Evolutionary conservation across 2,888 invertebrate genomes (phyloP).

Genomic region (Amphipyra berbera): DNA sequence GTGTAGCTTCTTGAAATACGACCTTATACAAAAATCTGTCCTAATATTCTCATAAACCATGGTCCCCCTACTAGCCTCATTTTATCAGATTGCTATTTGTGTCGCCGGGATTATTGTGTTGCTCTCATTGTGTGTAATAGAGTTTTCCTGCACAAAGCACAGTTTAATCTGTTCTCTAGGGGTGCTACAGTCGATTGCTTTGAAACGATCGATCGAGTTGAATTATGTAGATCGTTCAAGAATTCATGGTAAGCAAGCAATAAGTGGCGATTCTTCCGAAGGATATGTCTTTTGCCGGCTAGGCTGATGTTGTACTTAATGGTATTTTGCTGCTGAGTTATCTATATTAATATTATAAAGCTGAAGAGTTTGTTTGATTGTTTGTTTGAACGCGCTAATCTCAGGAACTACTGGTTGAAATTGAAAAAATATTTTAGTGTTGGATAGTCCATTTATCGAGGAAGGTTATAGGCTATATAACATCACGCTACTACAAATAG

Average conservation of each 20-base stretch:
- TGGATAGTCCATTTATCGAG: too few relatives aligned
- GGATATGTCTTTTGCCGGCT: neutral
- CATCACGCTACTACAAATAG: too few relatives aligned
- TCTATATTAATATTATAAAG: too few relatives aligned
- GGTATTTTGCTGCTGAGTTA: too few relatives aligned
- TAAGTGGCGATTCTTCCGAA: neutral
- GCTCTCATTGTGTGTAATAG: constrained; percentile 50
- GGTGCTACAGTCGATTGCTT: constrained; percentile 13
- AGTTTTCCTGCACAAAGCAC: constrained; percentile 42
- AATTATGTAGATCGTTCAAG: constrained; percentile 14
- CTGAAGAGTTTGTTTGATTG: too few relatives aligned
- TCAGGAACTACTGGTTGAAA: too few relatives aligned
- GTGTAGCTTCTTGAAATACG: too few relatives aligned
- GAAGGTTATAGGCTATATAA: too few relatives aligned
- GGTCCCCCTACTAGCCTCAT: constrained; percentile 45
- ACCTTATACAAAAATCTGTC: neutral
- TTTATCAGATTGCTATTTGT: constrained; percentile 62
- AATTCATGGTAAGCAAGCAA: neutral
- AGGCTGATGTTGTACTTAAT: too few relatives aligned
- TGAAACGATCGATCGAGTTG: constrained; percentile 15
- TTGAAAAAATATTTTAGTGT: too few relatives aligned
- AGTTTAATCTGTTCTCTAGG: constrained; percentile 30
- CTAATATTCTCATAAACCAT: constrained; percentile 15
- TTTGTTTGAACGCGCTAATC: too few relatives aligned
- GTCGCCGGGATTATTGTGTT: constrained; percentile 56